These are phyloP conservation scores for Todiramphus saurophagus DNA, from an alignment of 2,113 vertebrate genomes.

Conservation along the genomic window DNA sequence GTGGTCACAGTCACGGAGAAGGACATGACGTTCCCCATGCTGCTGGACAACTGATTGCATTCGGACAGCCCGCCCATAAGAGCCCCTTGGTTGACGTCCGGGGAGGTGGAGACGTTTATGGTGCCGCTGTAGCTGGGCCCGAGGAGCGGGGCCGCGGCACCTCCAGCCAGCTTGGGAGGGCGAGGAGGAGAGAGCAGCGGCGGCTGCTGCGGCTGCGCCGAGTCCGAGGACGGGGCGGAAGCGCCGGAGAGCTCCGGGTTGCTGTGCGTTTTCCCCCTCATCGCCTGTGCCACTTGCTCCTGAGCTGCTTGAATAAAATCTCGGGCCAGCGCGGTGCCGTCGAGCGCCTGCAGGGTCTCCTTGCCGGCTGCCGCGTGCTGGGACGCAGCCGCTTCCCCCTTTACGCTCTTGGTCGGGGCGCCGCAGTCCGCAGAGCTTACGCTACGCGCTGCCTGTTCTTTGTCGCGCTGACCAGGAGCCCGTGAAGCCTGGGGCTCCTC, in stretches of 20 bases:
- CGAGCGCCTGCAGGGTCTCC: constrained; percentile 33
- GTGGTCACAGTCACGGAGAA: constrained; percentile 97
- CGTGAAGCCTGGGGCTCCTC: constrained; percentile 61
- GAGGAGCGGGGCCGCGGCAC: constrained; percentile 62
- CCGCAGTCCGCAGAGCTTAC: background rate
- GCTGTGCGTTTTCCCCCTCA: constrained; percentile 72
- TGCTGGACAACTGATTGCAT: constrained; percentile 71
- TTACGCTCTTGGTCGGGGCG: constrained; percentile 47
- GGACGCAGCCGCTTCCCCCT: constrained; percentile 55
- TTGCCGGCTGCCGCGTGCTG: constrained; percentile 54
- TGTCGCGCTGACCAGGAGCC: background rate
- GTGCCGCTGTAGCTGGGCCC: constrained; percentile 87
- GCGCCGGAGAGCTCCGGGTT: constrained; percentile 74
- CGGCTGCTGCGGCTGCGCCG: constrained; percentile 62
- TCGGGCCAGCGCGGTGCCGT: constrained; percentile 73
- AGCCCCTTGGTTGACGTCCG: constrained; percentile 74
- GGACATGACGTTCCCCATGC: constrained; percentile 89
- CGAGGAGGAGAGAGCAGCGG: constrained; percentile 66
- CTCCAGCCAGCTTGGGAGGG: constrained; percentile 73
- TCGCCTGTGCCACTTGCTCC: constrained; percentile 75
- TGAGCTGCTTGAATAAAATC: constrained; percentile 80
- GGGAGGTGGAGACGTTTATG: constrained; percentile 88
- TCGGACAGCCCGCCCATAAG: constrained; percentile 52
- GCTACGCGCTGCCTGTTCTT: background rate
- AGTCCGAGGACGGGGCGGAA: constrained; percentile 19